Evolutionary conservation across 2,797 vertebrate genomes (phyloP).

Genomic region (Catharus ustulatus): DNA sequence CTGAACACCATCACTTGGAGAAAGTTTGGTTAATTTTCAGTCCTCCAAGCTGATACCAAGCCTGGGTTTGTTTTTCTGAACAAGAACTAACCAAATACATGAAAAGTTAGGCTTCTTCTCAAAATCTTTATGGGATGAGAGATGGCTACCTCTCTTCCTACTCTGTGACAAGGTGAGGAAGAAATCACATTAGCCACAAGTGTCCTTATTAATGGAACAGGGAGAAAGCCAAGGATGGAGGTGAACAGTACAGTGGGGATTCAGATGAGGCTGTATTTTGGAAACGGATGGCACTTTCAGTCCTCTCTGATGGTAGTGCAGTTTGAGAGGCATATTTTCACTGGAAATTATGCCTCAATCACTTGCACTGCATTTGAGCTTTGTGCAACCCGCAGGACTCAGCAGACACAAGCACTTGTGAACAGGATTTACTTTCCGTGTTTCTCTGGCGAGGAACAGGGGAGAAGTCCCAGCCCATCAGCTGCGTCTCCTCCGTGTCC

Average conservation of each 20-base stretch:
- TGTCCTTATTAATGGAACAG: background rate
- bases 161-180: background rate
- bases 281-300: background rate
- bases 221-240: background rate
- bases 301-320: background rate
- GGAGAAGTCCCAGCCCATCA: background rate
- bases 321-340: background rate
- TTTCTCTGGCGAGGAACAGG: rapidly evolving
- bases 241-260: background rate
- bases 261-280: background rate
- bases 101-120: background rate
- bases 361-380: background rate
- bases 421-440: background rate
- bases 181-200: background rate
- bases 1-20: background rate
- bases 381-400: background rate
- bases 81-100: background rate
- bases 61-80: background rate
- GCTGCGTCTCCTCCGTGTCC: too few species aligned
- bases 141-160: background rate
- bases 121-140: background rate
- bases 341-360: background rate
- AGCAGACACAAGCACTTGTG: background rate
- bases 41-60: background rate
- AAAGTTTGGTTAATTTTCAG: background rate